Conservation (phyloP, 2,113 vertebrate species). For the Tychaedon coryphoeus region DNA sequence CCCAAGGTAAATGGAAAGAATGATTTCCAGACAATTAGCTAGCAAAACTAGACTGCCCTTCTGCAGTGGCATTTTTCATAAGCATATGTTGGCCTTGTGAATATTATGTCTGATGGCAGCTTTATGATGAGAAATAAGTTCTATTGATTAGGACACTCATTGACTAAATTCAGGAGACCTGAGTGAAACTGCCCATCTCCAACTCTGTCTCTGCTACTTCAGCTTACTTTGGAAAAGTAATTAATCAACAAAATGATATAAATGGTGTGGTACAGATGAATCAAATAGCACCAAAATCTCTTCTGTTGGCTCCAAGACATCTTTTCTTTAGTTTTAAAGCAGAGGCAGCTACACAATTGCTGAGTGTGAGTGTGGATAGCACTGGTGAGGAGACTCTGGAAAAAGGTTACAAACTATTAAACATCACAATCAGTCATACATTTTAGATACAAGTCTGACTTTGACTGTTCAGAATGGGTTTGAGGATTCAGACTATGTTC, state of each 20-base stretch:
- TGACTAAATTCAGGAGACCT: background rate
- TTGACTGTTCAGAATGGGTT: background rate
- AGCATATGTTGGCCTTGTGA: background rate
- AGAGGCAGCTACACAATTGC: background rate
- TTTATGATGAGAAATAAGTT: background rate
- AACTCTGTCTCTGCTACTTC: background rate
- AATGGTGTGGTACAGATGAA: background rate
- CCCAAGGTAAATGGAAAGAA: background rate
- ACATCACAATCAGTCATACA: background rate
- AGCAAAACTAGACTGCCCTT: background rate
- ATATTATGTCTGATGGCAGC: background rate
- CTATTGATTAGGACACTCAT: background rate
- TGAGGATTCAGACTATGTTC: background rate
- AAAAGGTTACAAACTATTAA: background rate
- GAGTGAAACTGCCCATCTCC: background rate
- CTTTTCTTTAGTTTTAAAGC: background rate
- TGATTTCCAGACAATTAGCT: background rate
- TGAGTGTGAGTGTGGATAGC: rapidly evolving
- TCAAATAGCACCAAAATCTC: background rate
- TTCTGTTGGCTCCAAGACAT: background rate
- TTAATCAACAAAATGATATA: background rate
- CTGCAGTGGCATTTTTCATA: background rate
- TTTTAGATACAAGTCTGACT: background rate
- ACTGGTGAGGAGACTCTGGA: background rate
- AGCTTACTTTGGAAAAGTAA: background rate